Conservation (phyloP, 2,797 vertebrate species). For the Avahi laniger region DNA sequence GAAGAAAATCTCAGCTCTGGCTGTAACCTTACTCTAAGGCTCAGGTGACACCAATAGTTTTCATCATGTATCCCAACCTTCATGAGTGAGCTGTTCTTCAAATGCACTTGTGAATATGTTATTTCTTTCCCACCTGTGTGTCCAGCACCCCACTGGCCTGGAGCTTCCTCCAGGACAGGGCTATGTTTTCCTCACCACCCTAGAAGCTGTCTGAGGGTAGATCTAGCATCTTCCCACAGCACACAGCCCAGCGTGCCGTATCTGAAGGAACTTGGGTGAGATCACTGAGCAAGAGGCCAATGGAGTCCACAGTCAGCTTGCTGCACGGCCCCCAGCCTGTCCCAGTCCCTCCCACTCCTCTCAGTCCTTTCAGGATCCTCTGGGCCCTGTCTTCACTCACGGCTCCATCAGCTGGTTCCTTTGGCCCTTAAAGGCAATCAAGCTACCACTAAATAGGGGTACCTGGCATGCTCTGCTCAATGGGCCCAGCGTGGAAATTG, state of each 20-base stretch:
- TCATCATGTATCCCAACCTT: neutral
- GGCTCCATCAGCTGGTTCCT: neutral
- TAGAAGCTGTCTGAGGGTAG: neutral
- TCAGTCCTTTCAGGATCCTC: neutral
- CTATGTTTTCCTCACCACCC: neutral
- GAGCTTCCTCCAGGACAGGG: neutral
- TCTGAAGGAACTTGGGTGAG: neutral
- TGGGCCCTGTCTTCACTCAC: neutral
- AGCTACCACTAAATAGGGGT: neutral
- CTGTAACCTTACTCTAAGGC: neutral
- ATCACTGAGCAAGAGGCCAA: neutral
- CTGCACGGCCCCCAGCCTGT: neutral
- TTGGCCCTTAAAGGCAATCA: neutral
- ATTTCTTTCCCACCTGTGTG: neutral
- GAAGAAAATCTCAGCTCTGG: neutral
- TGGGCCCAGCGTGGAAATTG: neutral
- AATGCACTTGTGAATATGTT: neutral
- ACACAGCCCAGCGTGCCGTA: neutral
- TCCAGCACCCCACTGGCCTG: neutral
- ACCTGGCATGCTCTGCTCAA: neutral
- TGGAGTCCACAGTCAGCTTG: neutral
- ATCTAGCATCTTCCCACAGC: neutral
- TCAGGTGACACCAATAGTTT: too few relatives aligned
- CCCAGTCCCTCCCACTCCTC: fast-evolving
- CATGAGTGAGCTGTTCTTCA: neutral